Conservation (phyloP, 1,140 invertebrate species). For the Heliconius congener region DNA sequence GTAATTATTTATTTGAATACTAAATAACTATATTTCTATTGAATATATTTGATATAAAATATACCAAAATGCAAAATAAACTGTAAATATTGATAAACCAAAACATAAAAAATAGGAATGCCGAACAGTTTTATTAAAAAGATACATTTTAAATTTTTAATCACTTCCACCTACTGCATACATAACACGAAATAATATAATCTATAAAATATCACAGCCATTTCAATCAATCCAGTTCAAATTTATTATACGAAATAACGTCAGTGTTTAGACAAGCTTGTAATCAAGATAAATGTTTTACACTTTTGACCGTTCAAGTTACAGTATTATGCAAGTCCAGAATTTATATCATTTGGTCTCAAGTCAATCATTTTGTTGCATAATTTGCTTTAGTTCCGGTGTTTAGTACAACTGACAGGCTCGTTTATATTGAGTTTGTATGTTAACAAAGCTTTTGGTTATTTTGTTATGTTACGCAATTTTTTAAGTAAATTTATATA, state of each 20-base stretch:
- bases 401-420: constrained; percentile 13
- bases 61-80: too few species aligned
- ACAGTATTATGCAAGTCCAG: constrained; percentile 17
- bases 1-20: too few species aligned
- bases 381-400: constrained; percentile 26
- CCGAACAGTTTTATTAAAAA: neutral
- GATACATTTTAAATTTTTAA: neutral
- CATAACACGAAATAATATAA: too few species aligned
- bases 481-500: too few species aligned
- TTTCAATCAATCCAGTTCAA: neutral
- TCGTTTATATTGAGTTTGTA: neutral
- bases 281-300: constrained; percentile 18
- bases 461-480: neutral
- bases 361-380: constrained; percentile 26
- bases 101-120: too few species aligned
- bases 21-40: too few species aligned
- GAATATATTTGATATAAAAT: too few species aligned
- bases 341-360: constrained; percentile 19
- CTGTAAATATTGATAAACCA: too few species aligned
- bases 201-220: neutral
- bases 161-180: too few species aligned
- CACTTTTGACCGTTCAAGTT: constrained; percentile 13
- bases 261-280: constrained; percentile 6
- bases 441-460: constrained; percentile 16
- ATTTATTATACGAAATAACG: neutral